These are phyloP conservation scores for Rynchops niger DNA, from an alignment of 2,113 vertebrate genomes.

Conservation along the genomic window DNA sequence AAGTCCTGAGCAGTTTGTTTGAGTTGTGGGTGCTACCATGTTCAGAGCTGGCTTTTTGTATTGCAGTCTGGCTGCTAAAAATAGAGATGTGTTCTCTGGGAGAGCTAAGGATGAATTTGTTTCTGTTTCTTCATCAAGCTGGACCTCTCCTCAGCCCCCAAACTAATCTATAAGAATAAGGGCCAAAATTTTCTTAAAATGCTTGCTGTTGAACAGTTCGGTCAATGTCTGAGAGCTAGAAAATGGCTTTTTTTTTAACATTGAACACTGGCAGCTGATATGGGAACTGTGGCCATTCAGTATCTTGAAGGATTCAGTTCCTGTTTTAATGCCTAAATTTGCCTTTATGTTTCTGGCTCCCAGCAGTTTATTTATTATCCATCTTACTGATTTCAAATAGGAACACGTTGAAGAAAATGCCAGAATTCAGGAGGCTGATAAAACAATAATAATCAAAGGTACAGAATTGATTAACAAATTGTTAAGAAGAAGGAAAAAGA, in stretches of 20 bases:
- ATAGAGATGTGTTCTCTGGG: background rate
- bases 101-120: background rate
- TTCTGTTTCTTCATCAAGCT: background rate
- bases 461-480: background rate
- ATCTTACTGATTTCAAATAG: background rate
- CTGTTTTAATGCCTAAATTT: background rate
- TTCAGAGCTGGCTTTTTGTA: background rate
- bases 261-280: background rate
- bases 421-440: background rate
- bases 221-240: background rate
- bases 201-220: background rate
- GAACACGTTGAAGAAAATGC: background rate
- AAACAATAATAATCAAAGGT: background rate
- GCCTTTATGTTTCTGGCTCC: background rate
- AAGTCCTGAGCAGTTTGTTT: background rate
- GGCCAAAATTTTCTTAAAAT: background rate
- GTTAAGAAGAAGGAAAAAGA: background rate
- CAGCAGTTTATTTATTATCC: background rate
- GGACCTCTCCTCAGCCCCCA: background rate
- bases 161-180: background rate
- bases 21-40: background rate
- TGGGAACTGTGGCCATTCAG: background rate
- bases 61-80: background rate
- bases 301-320: background rate
- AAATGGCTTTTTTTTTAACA: background rate